phyloP scores from a whole-genome alignment of 2,113 vertebrate genomes.

The Mellivora capensis region DNA sequence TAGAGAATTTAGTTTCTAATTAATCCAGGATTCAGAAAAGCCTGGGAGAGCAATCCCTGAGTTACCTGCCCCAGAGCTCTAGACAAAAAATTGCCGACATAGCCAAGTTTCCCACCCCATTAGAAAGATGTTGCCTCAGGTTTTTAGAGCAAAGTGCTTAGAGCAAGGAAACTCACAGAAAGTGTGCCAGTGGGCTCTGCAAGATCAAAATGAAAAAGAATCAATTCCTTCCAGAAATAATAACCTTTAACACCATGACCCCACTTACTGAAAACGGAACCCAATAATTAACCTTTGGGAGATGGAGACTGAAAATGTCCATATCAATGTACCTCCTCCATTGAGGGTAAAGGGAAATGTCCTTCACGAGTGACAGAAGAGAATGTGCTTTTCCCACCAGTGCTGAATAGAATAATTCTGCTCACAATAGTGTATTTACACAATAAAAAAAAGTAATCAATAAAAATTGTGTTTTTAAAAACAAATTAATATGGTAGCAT shows the following conservation, averaged over 20 bases:
- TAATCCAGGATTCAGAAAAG: background rate
- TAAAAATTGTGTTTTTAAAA: background rate
- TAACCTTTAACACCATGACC: background rate
- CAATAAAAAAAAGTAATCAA: background rate
- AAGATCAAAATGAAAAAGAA: background rate
- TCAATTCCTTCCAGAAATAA: background rate
- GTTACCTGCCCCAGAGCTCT: background rate
- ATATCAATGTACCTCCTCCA: background rate
- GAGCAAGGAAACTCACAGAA: background rate
- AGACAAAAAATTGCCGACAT: background rate
- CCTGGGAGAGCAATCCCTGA: background rate
- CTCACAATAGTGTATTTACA: background rate
- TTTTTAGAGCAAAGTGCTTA: background rate
- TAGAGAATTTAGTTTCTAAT: background rate
- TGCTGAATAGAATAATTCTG: background rate
- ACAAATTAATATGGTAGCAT: background rate
- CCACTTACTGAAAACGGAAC: background rate
- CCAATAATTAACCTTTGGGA: background rate
- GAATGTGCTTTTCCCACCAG: background rate
- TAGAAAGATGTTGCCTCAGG: background rate
- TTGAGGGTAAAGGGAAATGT: background rate
- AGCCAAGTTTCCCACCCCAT: fast-evolving
- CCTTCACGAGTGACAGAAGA: background rate
- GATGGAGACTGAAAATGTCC: background rate
- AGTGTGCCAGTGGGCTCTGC: background rate